Conservation (phyloP, 2,113 vertebrate species). For the Odocoileus hemionus region DNA sequence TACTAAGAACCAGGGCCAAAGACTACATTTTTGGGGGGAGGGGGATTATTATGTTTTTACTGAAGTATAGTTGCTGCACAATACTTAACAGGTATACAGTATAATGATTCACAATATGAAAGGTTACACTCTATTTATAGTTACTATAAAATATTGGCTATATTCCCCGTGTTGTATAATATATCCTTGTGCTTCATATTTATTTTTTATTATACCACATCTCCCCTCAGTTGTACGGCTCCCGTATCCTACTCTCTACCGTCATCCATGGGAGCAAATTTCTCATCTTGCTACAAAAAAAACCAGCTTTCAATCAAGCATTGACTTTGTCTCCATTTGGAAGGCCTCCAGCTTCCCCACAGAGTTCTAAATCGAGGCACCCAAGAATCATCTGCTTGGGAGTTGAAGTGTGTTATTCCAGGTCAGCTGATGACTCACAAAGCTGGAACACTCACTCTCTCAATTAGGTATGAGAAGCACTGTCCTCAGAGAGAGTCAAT, state of each 20-base stretch:
- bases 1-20: not conserved
- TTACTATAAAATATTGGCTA: not conserved
- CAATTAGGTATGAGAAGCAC: not conserved
- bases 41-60: not conserved
- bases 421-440: slow-evolving; percentile 47
- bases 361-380: not conserved
- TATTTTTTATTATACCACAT: not conserved
- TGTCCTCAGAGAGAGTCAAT: not conserved
- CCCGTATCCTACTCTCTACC: not conserved
- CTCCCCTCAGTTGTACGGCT: not conserved
- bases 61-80: not conserved
- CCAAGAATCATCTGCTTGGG: not conserved
- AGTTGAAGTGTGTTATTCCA: not conserved
- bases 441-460: not conserved
- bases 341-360: not conserved
- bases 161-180: not conserved
- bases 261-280: not conserved
- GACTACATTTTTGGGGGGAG: not conserved
- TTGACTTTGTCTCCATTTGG: not conserved
- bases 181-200: not conserved
- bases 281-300: not conserved
- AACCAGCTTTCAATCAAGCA: not conserved
- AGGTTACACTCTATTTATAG: not conserved
- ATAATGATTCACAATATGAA: not conserved
- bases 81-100: not conserved